Evolutionary conservation across 1,140 invertebrate genomes (phyloP), one percentile per base, ranked within the genome.

Genomic region (Sipha flava): DNA sequence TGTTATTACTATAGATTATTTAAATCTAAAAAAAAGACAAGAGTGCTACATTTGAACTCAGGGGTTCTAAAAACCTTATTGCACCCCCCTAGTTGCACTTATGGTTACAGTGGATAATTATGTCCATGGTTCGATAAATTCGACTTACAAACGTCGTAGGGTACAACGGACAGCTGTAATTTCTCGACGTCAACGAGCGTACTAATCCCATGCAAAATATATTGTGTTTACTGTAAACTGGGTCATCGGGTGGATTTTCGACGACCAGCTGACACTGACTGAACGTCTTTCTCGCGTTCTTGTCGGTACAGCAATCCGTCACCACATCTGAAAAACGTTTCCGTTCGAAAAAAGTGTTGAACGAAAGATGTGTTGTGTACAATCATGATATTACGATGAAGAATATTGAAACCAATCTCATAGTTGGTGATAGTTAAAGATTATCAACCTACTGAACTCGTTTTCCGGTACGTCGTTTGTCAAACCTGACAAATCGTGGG

Each of bases 101-200:
- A n/a, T n/a, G n/a, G n/a, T n/a, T n/a, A n/a, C n/a, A n/a, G n/a
- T n/a, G n/a, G n/a, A n/a, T n/a, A n/a, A n/a, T n/a, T n/a, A n/a
- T n/a, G n/a, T n/a, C n/a, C n/a, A n/a, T n/a, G n/a, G n/a, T n/a
- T n/a, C 21, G 18, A 14, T 52, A 21, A n/a, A 23, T 23, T 73
- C 16, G 18, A 57, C 73, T 77, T 59, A 77, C 73, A 43, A 77
- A 77, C 1, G 73, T 59, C 2, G 52, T 45, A 2, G 73, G 73
- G 12, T 18, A 40, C 10, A 77, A n/a, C 3, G 73, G 49, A 43
- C 73, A 77, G 6, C 73, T 57, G 14, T 59, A 59, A 59, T 77
- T 57, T 1, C 14, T 29, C 16, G 73, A 77, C 10, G 73, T 77
- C 6, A 57, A 0, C 9, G 73, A 77, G 18, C 73, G 73, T 1